These are phyloP conservation scores for Conops quadrifasciatus DNA, from an alignment of 2,888 invertebrate genomes.

Conservation along the genomic window DNA sequence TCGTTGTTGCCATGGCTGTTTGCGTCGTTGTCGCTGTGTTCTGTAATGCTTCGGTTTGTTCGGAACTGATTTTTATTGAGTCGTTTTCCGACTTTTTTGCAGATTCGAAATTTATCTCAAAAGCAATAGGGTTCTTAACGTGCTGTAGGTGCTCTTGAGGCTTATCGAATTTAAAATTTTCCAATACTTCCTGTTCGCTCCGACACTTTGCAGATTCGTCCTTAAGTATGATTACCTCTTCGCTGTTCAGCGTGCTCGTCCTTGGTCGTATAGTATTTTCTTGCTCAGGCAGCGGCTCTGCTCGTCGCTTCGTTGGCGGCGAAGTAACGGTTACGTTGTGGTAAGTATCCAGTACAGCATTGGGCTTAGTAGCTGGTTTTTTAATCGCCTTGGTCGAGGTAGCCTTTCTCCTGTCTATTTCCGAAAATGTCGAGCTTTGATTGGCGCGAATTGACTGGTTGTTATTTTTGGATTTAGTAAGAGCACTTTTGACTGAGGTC, in stretches of 20 bases:
- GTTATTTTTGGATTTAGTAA: conserved; percentile 13
- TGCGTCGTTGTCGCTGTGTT: conserved; percentile 32
- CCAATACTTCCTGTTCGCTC: conserved; percentile 45
- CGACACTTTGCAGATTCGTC: conserved; percentile 49
- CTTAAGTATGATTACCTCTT: conserved; percentile 57
- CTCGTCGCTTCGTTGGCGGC: conserved; percentile 58
- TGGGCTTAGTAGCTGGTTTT: conserved; percentile 49
- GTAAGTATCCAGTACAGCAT: conserved; percentile 60
- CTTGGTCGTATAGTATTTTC: conserved; percentile 36
- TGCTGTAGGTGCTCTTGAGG: conserved; percentile 1
- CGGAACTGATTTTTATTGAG: conserved; percentile 16
- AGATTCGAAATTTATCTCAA: conserved; percentile 58
- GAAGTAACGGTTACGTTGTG: conserved; percentile 64
- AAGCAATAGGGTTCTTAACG: conserved; percentile 57
- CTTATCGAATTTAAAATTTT: background rate
- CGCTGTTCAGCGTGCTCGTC: conserved; percentile 56
- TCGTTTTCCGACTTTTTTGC: background rate
- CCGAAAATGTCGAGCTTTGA: conserved; percentile 37
- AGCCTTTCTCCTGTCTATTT: conserved; percentile 32
- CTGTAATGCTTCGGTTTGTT: conserved; percentile 34
- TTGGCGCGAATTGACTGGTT: conserved; percentile 42
- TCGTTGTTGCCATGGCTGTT: background rate
- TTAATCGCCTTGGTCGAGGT: conserved; percentile 15
- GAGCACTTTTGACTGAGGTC: conserved; percentile 3
- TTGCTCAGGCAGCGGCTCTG: conserved; percentile 6